Conservation (phyloP, 37 sponge, comb jelly and placozoan genomes). For the Mnemiopsis leidyi region DNA sequence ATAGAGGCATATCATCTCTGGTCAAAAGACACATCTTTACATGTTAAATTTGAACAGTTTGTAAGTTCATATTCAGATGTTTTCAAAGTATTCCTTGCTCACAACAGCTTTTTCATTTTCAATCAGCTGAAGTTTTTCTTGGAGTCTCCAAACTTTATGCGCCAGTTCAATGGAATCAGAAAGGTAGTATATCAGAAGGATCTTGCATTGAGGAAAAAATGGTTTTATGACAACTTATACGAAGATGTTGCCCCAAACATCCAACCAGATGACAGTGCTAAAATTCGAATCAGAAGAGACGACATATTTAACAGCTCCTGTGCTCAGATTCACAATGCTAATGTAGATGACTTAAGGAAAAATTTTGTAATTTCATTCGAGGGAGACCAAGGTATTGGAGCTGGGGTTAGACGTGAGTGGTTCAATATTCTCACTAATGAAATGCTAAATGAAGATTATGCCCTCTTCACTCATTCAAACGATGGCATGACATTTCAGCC, state of each 20-base stretch:
- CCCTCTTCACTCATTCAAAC: constrained; percentile 91
- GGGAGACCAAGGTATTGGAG: constrained; percentile 69
- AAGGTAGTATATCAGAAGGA: constrained; percentile 49
- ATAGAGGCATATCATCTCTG: constrained; percentile 63
- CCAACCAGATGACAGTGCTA: constrained; percentile 47
- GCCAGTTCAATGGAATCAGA: constrained; percentile 54
- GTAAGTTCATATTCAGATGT: constrained; percentile 46
- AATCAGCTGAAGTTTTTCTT: constrained; percentile 54
- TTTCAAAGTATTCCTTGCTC: constrained; percentile 60
- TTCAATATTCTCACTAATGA: constrained; percentile 88
- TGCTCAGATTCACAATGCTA: constrained; percentile 44
- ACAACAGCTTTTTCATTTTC: constrained; percentile 62
- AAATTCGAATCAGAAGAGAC: constrained; percentile 7
- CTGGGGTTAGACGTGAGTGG: constrained; percentile 91
- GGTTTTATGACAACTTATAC: constrained; percentile 97
- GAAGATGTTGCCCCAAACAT: constrained; percentile 57
- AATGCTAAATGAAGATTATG: constrained; percentile 94
- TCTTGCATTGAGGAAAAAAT: constrained; percentile 73
- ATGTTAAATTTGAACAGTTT: constrained; percentile 36
- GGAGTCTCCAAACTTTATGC: constrained; percentile 53
- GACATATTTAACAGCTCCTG: constrained; percentile 49
- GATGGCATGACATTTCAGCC: constrained; percentile 97
- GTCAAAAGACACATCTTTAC: constrained; percentile 12
- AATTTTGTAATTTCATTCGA: constrained; percentile 60
- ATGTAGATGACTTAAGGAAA: constrained; percentile 40